phyloP scores from a whole-genome alignment of 1,140 invertebrate genomes.

The Laupala kohalensis region DNA sequence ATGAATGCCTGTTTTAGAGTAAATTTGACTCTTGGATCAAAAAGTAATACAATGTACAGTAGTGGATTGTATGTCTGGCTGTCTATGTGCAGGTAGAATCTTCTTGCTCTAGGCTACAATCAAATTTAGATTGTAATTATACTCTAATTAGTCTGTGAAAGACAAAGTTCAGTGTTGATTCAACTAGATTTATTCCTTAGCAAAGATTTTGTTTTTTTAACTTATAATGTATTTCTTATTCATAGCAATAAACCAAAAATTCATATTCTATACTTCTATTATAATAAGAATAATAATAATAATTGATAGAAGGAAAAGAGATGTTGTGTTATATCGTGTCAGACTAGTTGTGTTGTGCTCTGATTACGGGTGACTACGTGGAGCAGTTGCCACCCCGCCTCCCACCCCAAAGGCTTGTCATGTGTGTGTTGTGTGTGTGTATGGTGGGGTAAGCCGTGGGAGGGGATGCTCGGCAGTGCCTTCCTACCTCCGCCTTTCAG shows the following conservation, averaged over 20 bases:
- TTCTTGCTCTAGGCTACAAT: slow-evolving; percentile 3
- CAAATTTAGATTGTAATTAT: slow-evolving; percentile 2
- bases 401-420: neutral
- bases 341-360: neutral
- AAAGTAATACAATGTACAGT: slow-evolving; percentile 4
- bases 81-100: slow-evolving; percentile 3
- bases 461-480: neutral
- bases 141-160: neutral
- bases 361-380: neutral
- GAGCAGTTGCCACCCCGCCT: neutral
- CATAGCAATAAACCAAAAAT: slow-evolving; percentile 12
- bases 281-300: too few species aligned
- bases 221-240: slow-evolving; percentile 11
- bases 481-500: neutral
- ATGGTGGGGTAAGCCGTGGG: neutral
- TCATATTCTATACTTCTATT: slow-evolving; percentile 4
- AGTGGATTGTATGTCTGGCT: slow-evolving; percentile 3
- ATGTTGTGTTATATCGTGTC: neutral
- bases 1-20: slow-evolving; percentile 4
- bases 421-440: neutral
- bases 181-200: neutral
- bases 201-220: neutral
- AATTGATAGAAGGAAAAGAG: slow-evolving; percentile 7
- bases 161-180: slow-evolving; percentile 1
- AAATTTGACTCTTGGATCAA: slow-evolving; percentile 2